These are phyloP conservation scores for Reinhardtius hippoglossoides DNA, from an alignment of 2,113 vertebrate genomes.

Conservation along the genomic window DNA sequence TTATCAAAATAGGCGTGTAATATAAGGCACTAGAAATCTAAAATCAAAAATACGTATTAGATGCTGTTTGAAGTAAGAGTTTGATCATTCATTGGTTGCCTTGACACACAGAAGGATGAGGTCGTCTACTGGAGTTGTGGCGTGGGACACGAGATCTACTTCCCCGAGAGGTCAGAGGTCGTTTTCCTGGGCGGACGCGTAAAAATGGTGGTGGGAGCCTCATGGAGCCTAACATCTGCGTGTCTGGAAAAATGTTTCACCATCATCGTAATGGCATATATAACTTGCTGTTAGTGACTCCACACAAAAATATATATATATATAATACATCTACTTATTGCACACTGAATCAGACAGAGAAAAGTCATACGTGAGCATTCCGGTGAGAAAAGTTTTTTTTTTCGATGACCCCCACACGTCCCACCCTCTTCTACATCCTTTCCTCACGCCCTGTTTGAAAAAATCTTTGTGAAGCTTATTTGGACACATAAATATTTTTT, in stretches of 20 bases:
- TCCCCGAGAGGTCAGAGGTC: slow-evolving; percentile 53
- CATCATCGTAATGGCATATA: slow-evolving; percentile 58
- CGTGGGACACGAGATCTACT: slow-evolving; percentile 41
- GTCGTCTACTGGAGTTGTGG: slow-evolving; percentile 60
- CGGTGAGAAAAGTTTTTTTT: slow-evolving; percentile 67
- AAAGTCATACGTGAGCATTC: slow-evolving; percentile 77
- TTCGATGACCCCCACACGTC: not conserved
- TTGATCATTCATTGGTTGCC: slow-evolving; percentile 66
- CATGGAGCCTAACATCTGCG: slow-evolving; percentile 50
- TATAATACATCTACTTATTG: slow-evolving; percentile 82
- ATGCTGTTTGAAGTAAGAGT: slow-evolving; percentile 75
- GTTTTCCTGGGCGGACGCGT: slow-evolving; percentile 38
- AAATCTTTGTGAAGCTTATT: slow-evolving; percentile 75
- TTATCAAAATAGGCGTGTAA: slow-evolving; percentile 85
- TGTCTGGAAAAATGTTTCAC: slow-evolving; percentile 57
- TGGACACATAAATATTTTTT: slow-evolving; percentile 70
- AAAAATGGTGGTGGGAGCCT: slow-evolving; percentile 40
- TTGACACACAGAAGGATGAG: slow-evolving; percentile 61
- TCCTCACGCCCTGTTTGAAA: slow-evolving; percentile 46
- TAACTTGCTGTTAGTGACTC: slow-evolving; percentile 76
- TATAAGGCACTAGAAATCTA: slow-evolving; percentile 85
- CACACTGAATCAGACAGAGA: slow-evolving; percentile 79
- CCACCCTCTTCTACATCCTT: slow-evolving; percentile 14
- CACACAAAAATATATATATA: slow-evolving; percentile 75
- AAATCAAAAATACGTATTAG: slow-evolving; percentile 78